phyloP scores from a whole-genome alignment of 2,113 vertebrate genomes.

The Cranoglanis bouderius region DNA sequence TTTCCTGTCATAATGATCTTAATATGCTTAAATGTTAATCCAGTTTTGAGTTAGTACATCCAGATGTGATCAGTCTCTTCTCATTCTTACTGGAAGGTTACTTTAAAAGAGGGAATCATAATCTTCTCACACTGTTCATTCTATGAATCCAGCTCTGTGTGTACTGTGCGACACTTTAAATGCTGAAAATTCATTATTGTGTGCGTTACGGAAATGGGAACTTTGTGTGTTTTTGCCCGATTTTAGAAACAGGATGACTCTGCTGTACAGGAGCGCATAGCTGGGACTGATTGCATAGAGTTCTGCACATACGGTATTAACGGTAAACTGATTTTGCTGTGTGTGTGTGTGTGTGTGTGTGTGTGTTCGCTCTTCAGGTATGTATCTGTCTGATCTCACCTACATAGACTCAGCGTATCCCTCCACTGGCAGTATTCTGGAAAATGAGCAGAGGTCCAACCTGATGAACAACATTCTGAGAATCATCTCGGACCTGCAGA shows the following conservation, averaged over 20 bases:
- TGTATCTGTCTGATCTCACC: slow-evolving; percentile 96
- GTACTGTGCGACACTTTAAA: background rate
- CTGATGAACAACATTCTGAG: slow-evolving; percentile 98
- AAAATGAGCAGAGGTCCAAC: slow-evolving; percentile 96
- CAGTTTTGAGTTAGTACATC: slow-evolving; percentile 6
- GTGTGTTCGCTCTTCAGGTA: slow-evolving; percentile 73
- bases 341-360: slow-evolving; percentile 1
- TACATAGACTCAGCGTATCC: slow-evolving; percentile 98
- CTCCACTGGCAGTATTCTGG: slow-evolving; percentile 96
- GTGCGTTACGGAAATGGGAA: background rate
- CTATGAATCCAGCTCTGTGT: background rate
- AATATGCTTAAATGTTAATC: slow-evolving; percentile 39
- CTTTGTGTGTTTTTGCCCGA: slow-evolving; percentile 2
- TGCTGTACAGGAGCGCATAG: background rate
- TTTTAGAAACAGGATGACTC: slow-evolving; percentile 14
- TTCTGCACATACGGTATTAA: slow-evolving; percentile 29
- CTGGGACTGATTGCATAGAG: slow-evolving; percentile 17
- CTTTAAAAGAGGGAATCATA: background rate
- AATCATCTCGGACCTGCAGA: slow-evolving; percentile 97
- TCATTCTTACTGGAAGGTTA: background rate
- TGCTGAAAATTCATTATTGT: background rate
- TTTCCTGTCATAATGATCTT: slow-evolving; percentile 43
- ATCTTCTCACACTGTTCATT: slow-evolving; percentile 3
- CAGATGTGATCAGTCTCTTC: slow-evolving; percentile 17
- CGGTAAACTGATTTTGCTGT: background rate